Percentiles rank a stretch among this genome's conserved stretches.
Evolutionary conservation across 2,113 vertebrate genomes (phyloP).

Genomic region (Forbesichthys papilliferus): DNA sequence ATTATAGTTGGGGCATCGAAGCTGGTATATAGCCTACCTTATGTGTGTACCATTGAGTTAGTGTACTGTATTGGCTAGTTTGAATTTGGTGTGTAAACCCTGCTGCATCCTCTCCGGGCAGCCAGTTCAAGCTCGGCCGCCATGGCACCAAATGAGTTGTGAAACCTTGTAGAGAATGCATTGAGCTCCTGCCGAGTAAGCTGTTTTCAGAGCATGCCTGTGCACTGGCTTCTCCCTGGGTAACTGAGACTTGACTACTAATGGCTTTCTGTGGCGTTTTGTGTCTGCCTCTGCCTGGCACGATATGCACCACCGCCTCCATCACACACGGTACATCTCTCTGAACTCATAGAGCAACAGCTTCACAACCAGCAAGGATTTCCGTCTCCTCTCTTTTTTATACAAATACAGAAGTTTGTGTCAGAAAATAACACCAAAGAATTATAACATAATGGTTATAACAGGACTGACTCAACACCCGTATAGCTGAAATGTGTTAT

Average conservation of each 20-base stretch:
- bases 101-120: slow-evolving; percentile 46
- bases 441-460: too few species aligned
- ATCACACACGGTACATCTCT: slow-evolving; percentile 27
- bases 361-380: slow-evolving; percentile 11
- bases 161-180: slow-evolving; percentile 52
- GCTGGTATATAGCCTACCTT: slow-evolving; percentile 1
- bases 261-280: slow-evolving; percentile 51
- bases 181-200: slow-evolving; percentile 60
- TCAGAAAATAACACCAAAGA: too few species aligned
- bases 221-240: slow-evolving; percentile 45
- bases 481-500: too few species aligned
- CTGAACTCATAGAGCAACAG: slow-evolving; percentile 15
- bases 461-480: too few species aligned
- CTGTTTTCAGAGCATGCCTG: slow-evolving; percentile 58
- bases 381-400: background rate
- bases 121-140: slow-evolving; percentile 33
- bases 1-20: slow-evolving; percentile 7
- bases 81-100: slow-evolving; percentile 35
- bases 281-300: slow-evolving; percentile 12
- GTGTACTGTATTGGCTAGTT: slow-evolving; percentile 13
- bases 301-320: slow-evolving; percentile 33
- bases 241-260: slow-evolving; percentile 56
- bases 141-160: slow-evolving; percentile 51
- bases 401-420: too few species aligned
- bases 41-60: slow-evolving; percentile 44